Evolutionary conservation across 2,888 invertebrate genomes (phyloP).

Genomic region (Euplagia quadripunctaria): DNA sequence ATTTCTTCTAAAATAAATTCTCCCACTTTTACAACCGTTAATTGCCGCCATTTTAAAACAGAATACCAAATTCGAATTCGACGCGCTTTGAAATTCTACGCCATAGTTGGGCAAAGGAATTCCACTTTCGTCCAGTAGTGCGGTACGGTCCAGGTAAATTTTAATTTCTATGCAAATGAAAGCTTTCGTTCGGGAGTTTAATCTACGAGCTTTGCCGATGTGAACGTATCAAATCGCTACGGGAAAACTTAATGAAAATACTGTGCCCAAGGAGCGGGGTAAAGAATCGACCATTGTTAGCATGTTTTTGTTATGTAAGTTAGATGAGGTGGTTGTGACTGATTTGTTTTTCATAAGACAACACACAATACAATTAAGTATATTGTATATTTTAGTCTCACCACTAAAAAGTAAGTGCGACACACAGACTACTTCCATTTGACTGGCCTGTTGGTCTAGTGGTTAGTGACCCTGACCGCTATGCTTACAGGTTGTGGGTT

Average conservation of each 20-base stretch:
- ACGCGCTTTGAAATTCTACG: constrained; percentile 64
- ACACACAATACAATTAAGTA: not conserved
- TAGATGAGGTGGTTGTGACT: constrained; percentile 4
- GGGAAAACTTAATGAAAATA: constrained; percentile 84
- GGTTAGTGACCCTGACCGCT: too few relatives aligned
- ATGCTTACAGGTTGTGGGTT: too few relatives aligned
- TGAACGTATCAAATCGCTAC: constrained; percentile 76
- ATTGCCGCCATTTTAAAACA: constrained; percentile 50
- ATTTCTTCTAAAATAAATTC: constrained; percentile 23
- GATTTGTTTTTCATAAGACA: not conserved
- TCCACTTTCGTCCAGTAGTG: constrained; percentile 78
- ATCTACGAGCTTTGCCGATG: constrained; percentile 80
- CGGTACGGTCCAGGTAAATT: constrained; percentile 81
- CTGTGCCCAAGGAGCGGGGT: constrained; percentile 50
- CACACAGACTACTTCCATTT: too few relatives aligned
- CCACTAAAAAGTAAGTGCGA: too few relatives aligned
- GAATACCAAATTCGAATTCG: constrained; percentile 65
- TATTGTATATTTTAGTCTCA: not conserved
- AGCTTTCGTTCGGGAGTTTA: constrained; percentile 80
- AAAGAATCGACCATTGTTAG: constrained; percentile 47
- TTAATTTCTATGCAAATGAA: constrained; percentile 87
- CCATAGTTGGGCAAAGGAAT: constrained; percentile 74
- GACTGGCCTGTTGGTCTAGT: too few relatives aligned
- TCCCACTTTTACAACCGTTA: constrained; percentile 39
- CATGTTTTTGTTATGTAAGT: constrained; percentile 16